Evolutionary conservation across 2,888 invertebrate genomes (phyloP), one percentile per base, ranked within the genome.

Genomic region (Cybosia mesomella): DNA sequence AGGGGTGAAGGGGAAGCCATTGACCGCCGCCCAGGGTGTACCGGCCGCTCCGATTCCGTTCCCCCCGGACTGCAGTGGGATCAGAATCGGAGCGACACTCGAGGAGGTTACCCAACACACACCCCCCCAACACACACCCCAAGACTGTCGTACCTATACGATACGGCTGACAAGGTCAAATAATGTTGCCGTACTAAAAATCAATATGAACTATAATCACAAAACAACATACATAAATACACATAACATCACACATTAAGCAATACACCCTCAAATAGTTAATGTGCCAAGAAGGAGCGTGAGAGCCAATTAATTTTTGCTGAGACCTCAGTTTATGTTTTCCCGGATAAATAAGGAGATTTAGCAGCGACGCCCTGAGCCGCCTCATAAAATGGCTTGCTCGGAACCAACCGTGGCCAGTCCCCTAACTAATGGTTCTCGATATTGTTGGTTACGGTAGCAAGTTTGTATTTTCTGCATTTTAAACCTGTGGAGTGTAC

Each of bases 261-360:
- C 73, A 83, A 90, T 92, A 92, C 91, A 89, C 85, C 83, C 75
- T 84, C 82, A 87, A 88, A 91, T 87, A 90, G 85, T 83, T 89
- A 91, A 90, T 89, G 90, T 89, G 89, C 89, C 89, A 89, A 90
- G 90, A 88, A 92, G 89, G 87, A 89, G 83, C 89, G 88, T 88
- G 87, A 88, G 87, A 89, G 91, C 91, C 93, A 94, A 94, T 94
- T 94, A 94, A 92, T 93, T 93, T 94, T 92, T 92, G 91, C 91
- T 88, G 90, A 91, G 89, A 90, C 91, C 90, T 87, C 89, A 89
- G 89, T 94, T 94, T 94, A 94, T 93, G 93, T 92, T 91, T 88
- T 90, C 89, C 89, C 89, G 92, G 92, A 93, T 93, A 94, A 94
- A 94, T 93, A 93, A 94, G 92, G 88, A 93, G 93, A 93, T 94